Base-by-base conservation (phyloP, 2,888 invertebrate genomes). In the Andrena minutula region DNA sequence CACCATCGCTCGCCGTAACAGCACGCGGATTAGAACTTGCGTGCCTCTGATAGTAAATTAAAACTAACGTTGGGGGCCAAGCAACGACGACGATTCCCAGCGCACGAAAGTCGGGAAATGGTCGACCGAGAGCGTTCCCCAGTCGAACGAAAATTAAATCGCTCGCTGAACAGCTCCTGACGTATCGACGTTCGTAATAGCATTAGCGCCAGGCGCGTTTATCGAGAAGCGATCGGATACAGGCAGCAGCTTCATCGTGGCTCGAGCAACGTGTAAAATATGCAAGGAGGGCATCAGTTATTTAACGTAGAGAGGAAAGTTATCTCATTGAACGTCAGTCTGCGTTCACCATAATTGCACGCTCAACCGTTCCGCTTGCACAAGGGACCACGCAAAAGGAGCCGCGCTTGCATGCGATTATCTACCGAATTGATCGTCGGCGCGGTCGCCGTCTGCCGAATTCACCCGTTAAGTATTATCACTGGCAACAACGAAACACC, bases 341-440 rank as follows among this genome's bases (percentile, higher is more conserved):
- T 56, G 32, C 58, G 56, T 83, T 75, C 75, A 65, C 69, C 79
- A 86, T 71, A 71, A 86, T 83, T 75, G 41, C 41, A 41, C 68
- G 75, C 69, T 56, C 56, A 66, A 47, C 41, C 41, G 3, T 41
- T 49, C 65, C 28, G 70, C 49, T 70, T 56, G 49, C 49, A 47
- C 51, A 63, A 53, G 75, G 60, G 66, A 64, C 30, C 61, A 68
- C 63, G 51, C 41, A 75, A 73, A 60, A 32, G 35, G 65, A 53
- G 53, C n/a, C 28, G 63, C 49, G 71, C 53, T 56, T 74, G 47
- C n/a, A 35, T 26, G 41, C 61, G 32, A 70, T 56, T 70, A 68
- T 68, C 71, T 47, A 70, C 64, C 75, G 79, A 75, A 81, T 86
- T 81, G 70, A 70, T 32, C 41, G 71, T 30, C 75, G 28, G 2